Conservation (phyloP, 2,113 vertebrate genomes). For the Leucoraja erinaceus region DNA sequence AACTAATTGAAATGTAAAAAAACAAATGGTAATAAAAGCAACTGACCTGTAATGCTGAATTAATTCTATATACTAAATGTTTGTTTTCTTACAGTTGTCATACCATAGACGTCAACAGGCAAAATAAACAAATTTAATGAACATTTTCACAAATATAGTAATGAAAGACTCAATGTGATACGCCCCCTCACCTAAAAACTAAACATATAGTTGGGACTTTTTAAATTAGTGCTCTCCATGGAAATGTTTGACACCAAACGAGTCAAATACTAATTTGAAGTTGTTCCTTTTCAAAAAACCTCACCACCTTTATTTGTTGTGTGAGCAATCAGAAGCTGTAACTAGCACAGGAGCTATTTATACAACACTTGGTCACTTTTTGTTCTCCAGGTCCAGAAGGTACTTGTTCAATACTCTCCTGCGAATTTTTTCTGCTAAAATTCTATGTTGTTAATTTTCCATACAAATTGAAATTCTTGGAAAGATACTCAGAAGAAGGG, state of each 20-base stretch:
- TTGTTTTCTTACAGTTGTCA: not conserved
- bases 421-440: not conserved
- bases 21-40: not conserved
- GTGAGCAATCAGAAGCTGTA: not conserved
- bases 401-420: not conserved
- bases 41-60: not conserved
- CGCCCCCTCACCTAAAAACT: conserved; percentile 1
- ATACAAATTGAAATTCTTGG: not conserved
- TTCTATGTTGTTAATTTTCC: not conserved
- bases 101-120: not conserved
- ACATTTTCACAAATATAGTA: not conserved
- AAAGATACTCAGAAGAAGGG: too few species aligned
- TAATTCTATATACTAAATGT: not conserved
- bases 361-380: not conserved
- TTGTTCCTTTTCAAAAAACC: not conserved
- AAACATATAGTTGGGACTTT: not conserved
- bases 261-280: not conserved
- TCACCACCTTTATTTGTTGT: not conserved
- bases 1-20: not conserved
- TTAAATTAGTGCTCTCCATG: not conserved
- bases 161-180: not conserved
- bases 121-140: conserved; percentile 8
- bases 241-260: not conserved
- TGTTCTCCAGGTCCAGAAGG: not conserved
- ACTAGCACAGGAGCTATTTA: too few species aligned